A percentile compares a stretch with the other conserved stretches of the same genome.
phyloP scores from a whole-genome alignment of 2,113 vertebrate species.

The Potamarius usumacintae region DNA sequence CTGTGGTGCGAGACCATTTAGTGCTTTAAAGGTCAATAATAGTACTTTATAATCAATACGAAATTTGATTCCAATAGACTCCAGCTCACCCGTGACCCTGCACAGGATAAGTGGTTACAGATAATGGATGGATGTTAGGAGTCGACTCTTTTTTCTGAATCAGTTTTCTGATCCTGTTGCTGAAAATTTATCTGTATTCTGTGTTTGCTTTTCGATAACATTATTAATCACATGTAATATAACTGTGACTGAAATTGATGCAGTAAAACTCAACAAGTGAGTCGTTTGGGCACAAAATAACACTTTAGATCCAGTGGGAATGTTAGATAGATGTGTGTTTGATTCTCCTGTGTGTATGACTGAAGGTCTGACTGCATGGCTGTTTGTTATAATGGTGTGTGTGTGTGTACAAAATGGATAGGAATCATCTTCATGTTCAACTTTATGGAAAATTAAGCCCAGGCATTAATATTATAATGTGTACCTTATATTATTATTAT shows the following conservation, averaged over 20 bases:
- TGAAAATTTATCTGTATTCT: background rate
- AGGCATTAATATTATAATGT: no score
- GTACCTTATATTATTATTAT: no score
- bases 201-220: background rate
- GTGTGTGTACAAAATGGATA: background rate
- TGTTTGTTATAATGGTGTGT: background rate
- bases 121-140: no score
- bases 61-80: no score
- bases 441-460: background rate
- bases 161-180: background rate
- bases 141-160: background rate
- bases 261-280: background rate
- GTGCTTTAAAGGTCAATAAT: no score
- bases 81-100: no score
- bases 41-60: no score
- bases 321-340: background rate
- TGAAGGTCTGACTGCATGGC: conserved; percentile 1
- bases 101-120: no score
- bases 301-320: background rate
- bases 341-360: background rate
- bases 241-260: background rate
- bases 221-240: background rate
- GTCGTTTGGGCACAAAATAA: background rate
- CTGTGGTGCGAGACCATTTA: no score
- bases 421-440: background rate